Conservation (phyloP, 2,113 vertebrate species). For the Oryzias celebensis region DNA sequence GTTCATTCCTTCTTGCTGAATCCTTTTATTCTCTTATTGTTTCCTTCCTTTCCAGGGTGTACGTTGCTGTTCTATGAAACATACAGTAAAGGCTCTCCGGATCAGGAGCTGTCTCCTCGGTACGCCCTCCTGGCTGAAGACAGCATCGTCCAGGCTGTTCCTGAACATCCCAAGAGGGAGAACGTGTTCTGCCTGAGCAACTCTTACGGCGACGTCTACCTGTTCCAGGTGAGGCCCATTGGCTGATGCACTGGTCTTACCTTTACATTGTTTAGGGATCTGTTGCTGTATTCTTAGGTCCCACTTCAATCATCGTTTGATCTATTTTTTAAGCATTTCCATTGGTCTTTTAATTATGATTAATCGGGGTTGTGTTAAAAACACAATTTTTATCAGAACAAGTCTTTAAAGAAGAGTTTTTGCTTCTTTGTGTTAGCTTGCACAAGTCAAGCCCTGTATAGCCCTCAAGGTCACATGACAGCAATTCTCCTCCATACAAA, state of each 20-base stretch:
- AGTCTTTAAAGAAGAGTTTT: neutral
- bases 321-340: too few relatives aligned
- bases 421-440: constrained; percentile 8
- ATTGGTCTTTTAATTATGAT: too few relatives aligned
- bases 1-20: too few relatives aligned
- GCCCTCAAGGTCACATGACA: too few relatives aligned
- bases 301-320: too few relatives aligned
- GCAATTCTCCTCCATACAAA: too few relatives aligned
- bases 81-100: constrained; percentile 84
- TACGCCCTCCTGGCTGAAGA: constrained; percentile 91
- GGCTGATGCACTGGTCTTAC: neutral
- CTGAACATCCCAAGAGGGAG: constrained; percentile 96
- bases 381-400: too few relatives aligned
- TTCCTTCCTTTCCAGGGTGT: constrained; percentile 79
- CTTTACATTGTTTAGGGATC: neutral
- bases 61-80: constrained; percentile 94
- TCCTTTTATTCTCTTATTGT: neutral
- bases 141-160: constrained; percentile 92
- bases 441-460: too few relatives aligned
- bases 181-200: constrained; percentile 98
- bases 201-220: constrained; percentile 91
- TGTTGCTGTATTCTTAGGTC: neutral
- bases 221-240: constrained; percentile 87
- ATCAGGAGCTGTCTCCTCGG: constrained; percentile 84
- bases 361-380: too few relatives aligned